Evolutionary conservation across 2,888 invertebrate genomes (phyloP), one percentile per base, ranked within the genome.

Genomic region (Habroteleia sp.): DNA sequence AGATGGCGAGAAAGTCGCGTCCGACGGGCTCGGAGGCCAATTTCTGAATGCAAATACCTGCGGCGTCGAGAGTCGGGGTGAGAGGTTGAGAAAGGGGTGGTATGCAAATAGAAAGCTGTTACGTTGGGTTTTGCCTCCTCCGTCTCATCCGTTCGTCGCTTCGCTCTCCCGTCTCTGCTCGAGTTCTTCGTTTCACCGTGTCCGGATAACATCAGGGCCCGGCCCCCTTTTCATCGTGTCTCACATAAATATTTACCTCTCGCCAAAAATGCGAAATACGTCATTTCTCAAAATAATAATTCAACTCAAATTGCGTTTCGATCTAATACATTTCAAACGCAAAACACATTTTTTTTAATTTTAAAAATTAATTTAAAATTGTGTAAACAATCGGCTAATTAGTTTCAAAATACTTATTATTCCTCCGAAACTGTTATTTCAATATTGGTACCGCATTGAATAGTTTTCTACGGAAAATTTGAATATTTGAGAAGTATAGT

Each of bases 41-140:
- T 88, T 88, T 88, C 87, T 87, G 84, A 87, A 87, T 87, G 88
- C 87, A 88, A 88, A 88, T 88, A 88, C 84, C 83, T 82, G 81
- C 83, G 84, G 77, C 54, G 74, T 56, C 56, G 76, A 50, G 74
- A 35, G 35, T 44, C 54, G 37, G 63, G 68, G 75, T 52, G 56
- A 65, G 73, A 54, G 72, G 73, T 73, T 74, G 73, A 65, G 39
- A 79, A 76, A 65, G 71, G 73, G 80, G 83, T 83, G 80, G 84
- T 84, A 85, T 85, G 85, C 85, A 85, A 86, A 86, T 87, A 87
- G 84, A 87, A 87, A 87, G 86, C 86, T 86, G 85, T 86, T 86
- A 87, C 83, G 80, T 60, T 62, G 75, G 42, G 54, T 72, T 75
- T 66, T 50, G 62, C 71, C 74, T 65, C 66, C 60, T 62, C 42